A percentile compares a stretch with the other conserved stretches of the same genome.
Conservation (phyloP, 2,113 vertebrate genomes). For the Picathartes gymnocephalus region DNA sequence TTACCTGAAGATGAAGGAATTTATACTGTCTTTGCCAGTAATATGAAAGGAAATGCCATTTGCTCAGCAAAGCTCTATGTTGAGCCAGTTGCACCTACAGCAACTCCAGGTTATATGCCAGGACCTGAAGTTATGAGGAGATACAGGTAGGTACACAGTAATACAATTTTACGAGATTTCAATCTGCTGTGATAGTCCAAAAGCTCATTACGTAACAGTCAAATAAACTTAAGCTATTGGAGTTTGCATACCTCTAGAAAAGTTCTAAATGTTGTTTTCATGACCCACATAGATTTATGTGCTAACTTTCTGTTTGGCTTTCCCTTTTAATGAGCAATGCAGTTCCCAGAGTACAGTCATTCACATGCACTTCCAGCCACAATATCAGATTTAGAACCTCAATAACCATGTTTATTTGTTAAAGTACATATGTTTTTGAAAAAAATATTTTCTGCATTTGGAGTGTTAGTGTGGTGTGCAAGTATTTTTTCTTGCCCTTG, state of each 20-base stretch:
- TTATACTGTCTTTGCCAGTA: constrained; percentile 91
- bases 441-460: neutral
- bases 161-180: neutral
- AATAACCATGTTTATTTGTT: neutral
- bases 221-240: neutral
- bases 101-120: constrained; percentile 83
- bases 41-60: constrained; percentile 91
- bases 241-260: neutral
- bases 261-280: neutral
- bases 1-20: constrained; percentile 95
- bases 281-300: neutral
- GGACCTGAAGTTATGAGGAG: constrained; percentile 88
- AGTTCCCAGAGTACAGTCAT: neutral
- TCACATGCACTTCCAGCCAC: neutral
- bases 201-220: neutral
- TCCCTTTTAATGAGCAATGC: neutral
- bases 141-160: constrained; percentile 77
- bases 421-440: neutral
- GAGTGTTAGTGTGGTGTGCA: neutral
- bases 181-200: neutral
- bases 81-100: constrained; percentile 81
- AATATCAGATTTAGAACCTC: neutral
- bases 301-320: neutral
- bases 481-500: neutral
- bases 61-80: constrained; percentile 95